Evolutionary conservation across 2,113 vertebrate genomes (phyloP).

Genomic region (Colius striatus): DNA sequence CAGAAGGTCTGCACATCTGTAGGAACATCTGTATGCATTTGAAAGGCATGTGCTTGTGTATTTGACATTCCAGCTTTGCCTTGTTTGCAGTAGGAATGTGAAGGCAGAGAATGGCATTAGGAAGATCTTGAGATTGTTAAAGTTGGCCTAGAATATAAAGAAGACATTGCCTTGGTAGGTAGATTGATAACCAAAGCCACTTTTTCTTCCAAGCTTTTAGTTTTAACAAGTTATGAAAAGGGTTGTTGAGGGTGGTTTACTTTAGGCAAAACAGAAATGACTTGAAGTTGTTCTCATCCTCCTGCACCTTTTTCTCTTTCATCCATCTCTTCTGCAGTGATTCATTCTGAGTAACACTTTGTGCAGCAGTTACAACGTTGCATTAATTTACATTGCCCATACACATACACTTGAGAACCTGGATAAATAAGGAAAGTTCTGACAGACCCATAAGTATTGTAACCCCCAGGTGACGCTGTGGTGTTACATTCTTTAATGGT

Average conservation of each 20-base stretch:
- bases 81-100: background rate
- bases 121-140: background rate
- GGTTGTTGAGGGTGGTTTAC: background rate
- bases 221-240: background rate
- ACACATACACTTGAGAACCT: background rate
- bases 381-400: background rate
- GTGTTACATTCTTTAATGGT: background rate
- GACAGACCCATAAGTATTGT: background rate
- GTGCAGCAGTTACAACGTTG: background rate
- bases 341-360: background rate
- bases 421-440: background rate
- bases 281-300: background rate
- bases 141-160: background rate
- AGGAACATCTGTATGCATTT: background rate
- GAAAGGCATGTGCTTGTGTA: background rate
- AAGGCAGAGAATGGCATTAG: background rate
- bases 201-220: background rate
- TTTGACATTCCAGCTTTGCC: background rate
- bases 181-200: background rate
- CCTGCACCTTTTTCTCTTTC: background rate
- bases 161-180: background rate
- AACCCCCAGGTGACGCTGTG: background rate
- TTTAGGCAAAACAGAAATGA: background rate
- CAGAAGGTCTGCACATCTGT: fast-evolving
- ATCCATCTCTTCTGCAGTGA: background rate